These are phyloP conservation scores for Erynnis tages DNA, from an alignment of 2,888 invertebrate genomes.

Conservation along the genomic window DNA sequence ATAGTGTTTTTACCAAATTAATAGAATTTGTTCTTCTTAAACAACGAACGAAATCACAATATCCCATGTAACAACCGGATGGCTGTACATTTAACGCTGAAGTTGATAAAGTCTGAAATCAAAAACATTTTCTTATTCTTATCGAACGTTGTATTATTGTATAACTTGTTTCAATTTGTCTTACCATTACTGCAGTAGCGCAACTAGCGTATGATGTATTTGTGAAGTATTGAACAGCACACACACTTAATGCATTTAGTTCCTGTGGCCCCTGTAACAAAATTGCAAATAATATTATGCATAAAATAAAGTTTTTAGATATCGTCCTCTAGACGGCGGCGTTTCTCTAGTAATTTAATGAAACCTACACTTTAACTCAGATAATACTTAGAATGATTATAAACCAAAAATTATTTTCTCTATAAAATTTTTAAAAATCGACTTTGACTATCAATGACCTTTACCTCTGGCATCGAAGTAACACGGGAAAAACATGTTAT, in stretches of 20 bases:
- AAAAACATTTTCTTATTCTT: too few species aligned
- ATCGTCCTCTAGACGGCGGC: too few species aligned
- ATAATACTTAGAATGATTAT: too few species aligned
- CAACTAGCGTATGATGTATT: constrained; percentile 77
- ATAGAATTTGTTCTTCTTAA: constrained; percentile 79
- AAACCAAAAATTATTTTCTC: neutral
- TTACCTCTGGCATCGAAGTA: constrained; percentile 72
- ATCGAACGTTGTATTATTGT: neutral
- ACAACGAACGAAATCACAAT: constrained; percentile 83
- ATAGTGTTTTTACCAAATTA: constrained; percentile 76
- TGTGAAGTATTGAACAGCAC: constrained; percentile 77
- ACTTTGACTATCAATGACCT: too few species aligned
- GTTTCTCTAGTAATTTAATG: too few species aligned
- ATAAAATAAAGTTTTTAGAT: too few species aligned
- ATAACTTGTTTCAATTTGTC: too few species aligned
- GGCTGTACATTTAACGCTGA: constrained; percentile 73
- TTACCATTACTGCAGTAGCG: constrained; percentile 71
- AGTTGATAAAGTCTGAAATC: constrained; percentile 58
- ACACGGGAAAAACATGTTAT: constrained; percentile 84
- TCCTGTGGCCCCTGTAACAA: constrained; percentile 74
- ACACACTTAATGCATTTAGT: constrained; percentile 73
- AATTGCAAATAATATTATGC: neutral
- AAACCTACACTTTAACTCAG: too few species aligned
- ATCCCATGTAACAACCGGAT: constrained; percentile 80
- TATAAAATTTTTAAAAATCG: neutral